Percentiles rank a stretch among this genome's conserved stretches.
phyloP scores from a whole-genome alignment of 1,140 invertebrate species.

The Diorhabda carinulata region DNA sequence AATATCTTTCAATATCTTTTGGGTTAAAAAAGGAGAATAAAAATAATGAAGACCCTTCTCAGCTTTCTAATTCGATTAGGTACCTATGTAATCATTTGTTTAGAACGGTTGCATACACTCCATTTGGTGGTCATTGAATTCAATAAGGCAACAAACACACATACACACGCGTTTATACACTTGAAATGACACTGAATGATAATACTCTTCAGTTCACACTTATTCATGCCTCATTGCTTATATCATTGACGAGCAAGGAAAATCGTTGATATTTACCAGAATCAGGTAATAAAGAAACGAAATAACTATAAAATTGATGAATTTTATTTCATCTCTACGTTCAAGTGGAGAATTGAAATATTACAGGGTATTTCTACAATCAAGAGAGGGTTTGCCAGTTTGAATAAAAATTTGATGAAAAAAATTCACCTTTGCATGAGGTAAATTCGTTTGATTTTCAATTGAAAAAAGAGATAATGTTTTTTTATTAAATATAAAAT shows the following conservation, averaged over 20 bases:
- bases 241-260: neutral
- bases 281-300: no score
- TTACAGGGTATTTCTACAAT: no score
- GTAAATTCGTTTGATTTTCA: no score
- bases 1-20: neutral
- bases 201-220: slow-evolving; percentile 14
- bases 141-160: slow-evolving; percentile 19
- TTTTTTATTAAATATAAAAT: no score
- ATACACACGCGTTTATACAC: slow-evolving; percentile 11
- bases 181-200: slow-evolving; percentile 18
- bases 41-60: slow-evolving; percentile 9
- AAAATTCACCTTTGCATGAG: no score
- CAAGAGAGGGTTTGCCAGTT: no score
- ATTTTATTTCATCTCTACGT: no score
- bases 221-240: slow-evolving; percentile 15
- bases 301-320: no score
- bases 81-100: slow-evolving; percentile 21
- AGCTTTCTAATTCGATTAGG: slow-evolving; percentile 20
- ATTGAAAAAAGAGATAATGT: no score
- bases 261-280: no score
- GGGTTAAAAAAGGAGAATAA: slow-evolving; percentile 6
- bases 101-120: slow-evolving; percentile 19
- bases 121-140: slow-evolving; percentile 24
- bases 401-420: no score
- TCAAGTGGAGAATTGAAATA: no score